Percentiles rank a stretch among this genome's conserved stretches.
Conservation (phyloP, 2,113 vertebrate genomes). For the Nibea coibor region DNA sequence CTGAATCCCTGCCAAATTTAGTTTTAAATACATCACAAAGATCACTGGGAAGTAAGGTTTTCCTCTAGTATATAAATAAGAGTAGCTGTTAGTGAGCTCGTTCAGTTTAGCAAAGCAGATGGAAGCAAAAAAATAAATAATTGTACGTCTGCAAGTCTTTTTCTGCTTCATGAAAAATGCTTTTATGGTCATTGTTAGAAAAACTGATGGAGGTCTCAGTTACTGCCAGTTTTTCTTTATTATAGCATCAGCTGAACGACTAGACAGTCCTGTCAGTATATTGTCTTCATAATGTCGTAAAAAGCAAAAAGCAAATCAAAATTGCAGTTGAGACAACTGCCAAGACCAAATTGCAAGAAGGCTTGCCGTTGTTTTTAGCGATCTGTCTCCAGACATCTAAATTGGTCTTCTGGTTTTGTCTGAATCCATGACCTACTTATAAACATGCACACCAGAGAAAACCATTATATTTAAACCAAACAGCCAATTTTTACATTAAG, state of each 20-base stretch:
- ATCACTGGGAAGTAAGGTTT: neutral
- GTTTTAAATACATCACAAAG: neutral
- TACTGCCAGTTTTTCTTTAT: neutral
- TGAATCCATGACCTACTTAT: constrained; percentile 27
- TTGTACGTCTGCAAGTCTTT: neutral
- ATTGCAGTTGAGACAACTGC: neutral
- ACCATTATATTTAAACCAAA: neutral
- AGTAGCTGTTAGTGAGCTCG: neutral
- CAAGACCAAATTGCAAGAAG: neutral
- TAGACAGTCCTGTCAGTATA: too few species aligned
- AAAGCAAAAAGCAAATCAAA: constrained; percentile 10
- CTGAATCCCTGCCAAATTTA: neutral
- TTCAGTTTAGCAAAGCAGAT: neutral
- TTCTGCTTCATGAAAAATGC: neutral
- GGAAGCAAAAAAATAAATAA: neutral
- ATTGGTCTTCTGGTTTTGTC: constrained; percentile 23
- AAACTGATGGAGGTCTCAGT: neutral
- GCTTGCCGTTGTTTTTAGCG: neutral
- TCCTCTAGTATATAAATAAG: neutral
- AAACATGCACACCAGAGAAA: constrained; percentile 1
- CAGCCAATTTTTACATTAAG: neutral
- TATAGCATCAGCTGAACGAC: neutral
- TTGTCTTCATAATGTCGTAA: neutral
- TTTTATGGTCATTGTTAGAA: neutral
- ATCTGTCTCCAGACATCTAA: constrained; percentile 24